Percentiles rank a stretch among this genome's conserved stretches.
Evolutionary conservation across 1,140 invertebrate genomes (phyloP).

Genomic region (Euwallacea fornicatus): DNA sequence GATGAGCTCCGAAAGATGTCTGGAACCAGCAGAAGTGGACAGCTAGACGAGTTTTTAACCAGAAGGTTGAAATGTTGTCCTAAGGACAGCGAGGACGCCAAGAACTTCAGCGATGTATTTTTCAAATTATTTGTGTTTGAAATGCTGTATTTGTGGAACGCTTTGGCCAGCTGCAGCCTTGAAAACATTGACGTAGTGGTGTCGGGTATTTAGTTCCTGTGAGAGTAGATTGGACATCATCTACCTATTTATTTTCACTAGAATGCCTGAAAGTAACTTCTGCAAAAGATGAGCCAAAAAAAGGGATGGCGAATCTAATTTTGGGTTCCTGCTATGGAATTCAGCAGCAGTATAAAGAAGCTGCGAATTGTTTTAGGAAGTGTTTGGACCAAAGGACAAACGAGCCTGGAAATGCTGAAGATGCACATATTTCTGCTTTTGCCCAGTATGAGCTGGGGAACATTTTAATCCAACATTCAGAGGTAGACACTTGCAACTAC

Average conservation of each 20-base stretch:
- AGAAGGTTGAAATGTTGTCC: constrained; percentile 44
- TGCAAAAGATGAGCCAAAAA: constrained; percentile 57
- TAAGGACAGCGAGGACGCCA: constrained; percentile 23
- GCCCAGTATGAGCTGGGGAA: constrained; percentile 67
- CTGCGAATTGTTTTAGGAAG: constrained; percentile 57
- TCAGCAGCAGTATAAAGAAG: constrained; percentile 55
- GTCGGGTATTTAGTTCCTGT: background rate
- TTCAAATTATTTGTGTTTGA: constrained; percentile 68
- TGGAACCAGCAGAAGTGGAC: constrained; percentile 37
- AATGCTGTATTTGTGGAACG: constrained; percentile 73
- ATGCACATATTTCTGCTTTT: constrained; percentile 68
- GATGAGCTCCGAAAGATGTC: constrained; percentile 26
- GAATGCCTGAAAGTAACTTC: background rate
- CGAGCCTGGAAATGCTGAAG: constrained; percentile 52
- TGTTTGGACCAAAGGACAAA: constrained; percentile 55
- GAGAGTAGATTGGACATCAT: no score
- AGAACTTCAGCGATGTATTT: constrained; percentile 43
- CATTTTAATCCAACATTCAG: constrained; percentile 56
- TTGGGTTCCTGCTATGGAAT: constrained; percentile 58
- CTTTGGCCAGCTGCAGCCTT: constrained; percentile 63
- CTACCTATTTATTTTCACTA: background rate
- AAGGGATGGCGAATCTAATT: constrained; percentile 60
- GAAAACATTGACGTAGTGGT: constrained; percentile 4
- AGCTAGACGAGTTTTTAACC: constrained; percentile 47
- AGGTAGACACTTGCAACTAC: constrained; percentile 52